Base-by-base conservation (phyloP, 2,797 vertebrate species). In the Dicrostonyx torquatus region DNA sequence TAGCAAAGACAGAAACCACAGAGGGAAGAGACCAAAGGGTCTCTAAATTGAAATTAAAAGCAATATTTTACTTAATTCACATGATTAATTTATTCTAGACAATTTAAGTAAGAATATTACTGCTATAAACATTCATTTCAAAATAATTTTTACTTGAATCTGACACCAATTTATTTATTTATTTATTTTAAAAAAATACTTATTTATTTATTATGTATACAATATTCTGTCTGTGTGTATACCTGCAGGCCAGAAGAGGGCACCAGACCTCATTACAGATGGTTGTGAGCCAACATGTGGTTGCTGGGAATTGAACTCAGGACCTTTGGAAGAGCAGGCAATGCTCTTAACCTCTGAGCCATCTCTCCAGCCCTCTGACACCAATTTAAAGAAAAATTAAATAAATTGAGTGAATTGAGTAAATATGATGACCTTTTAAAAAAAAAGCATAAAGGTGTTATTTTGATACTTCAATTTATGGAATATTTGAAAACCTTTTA, bases 21-120 rank as follows among this genome's bases (percentile, higher is more conserved):
- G 68, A 89, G 10, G 58, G 8, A 94, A 94, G 17, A 91, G 3
- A 43, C 31, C 29, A 60, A 37, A 13, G 11, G 5, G 18, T 14
- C 53, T 86, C 70, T 92, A 76, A 48, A 29, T 92, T 86, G 13
- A 90, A 83, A 34, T 79, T 75, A 72, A 91, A 91, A 78, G 26
- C 53, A 80, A 72, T 77, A n/a, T 68, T 93, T 94, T 76, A 91
- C 88, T 89, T 64, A 58, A 90, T 94, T 86, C 76, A 58, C 40
- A n/a, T 50, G 5, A 86, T 26, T 86, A 31, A 43, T 87, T 89
- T 78, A 60, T 95, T 92, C 86, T 90, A 82, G 8, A n/a, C 90
- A 26, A 80, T 87, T 88, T 95, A 83, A 91, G 4, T 93, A 43
- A 86, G 45, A 31, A 22, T 22, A 79, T 2, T n/a, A 50, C 10